phyloP scores from a whole-genome alignment of 2,888 invertebrate species.

The Tachina grossa region DNA sequence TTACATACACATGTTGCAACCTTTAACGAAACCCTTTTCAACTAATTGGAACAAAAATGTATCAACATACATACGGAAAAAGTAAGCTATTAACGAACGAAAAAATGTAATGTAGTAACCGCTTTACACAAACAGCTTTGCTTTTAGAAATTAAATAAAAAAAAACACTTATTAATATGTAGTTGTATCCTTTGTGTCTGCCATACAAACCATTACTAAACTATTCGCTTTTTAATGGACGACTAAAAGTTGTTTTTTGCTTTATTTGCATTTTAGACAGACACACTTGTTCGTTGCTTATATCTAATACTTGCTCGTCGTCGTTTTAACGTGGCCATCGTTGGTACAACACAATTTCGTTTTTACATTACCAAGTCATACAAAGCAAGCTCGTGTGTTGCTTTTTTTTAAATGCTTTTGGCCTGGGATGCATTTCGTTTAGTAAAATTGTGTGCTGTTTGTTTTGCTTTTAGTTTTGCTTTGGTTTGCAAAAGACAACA shows the following conservation, averaged over 20 bases:
- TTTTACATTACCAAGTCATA: slow-evolving; percentile 48
- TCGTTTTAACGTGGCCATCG: slow-evolving; percentile 55
- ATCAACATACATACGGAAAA: not conserved
- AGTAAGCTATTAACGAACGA: not conserved
- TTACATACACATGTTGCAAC: slow-evolving; percentile 25
- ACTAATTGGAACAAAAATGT: slow-evolving; percentile 5
- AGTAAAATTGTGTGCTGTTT: slow-evolving; percentile 39
- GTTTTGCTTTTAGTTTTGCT: slow-evolving; percentile 35
- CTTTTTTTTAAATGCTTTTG: slow-evolving; percentile 40
- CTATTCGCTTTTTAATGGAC: slow-evolving; percentile 53
- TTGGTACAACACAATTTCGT: slow-evolving; percentile 44
- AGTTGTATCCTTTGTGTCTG: slow-evolving; percentile 61
- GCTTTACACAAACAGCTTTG: slow-evolving; percentile 21
- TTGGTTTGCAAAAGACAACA: slow-evolving; percentile 73
- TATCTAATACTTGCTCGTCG: slow-evolving; percentile 64
- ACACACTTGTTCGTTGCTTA: slow-evolving; percentile 62
- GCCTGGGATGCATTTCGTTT: slow-evolving; percentile 68
- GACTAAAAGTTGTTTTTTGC: slow-evolving; percentile 18
- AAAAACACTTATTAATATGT: slow-evolving; percentile 1
- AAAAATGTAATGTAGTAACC: slow-evolving; percentile 19
- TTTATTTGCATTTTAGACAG: slow-evolving; percentile 41
- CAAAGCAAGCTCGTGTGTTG: slow-evolving; percentile 54
- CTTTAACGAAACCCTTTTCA: slow-evolving; percentile 28
- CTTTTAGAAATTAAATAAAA: slow-evolving; percentile 21
- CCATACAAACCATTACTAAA: slow-evolving; percentile 37